Evolutionary conservation across 2,113 vertebrate species (phyloP).

Genomic region (Scytalopus superciliaris): DNA sequence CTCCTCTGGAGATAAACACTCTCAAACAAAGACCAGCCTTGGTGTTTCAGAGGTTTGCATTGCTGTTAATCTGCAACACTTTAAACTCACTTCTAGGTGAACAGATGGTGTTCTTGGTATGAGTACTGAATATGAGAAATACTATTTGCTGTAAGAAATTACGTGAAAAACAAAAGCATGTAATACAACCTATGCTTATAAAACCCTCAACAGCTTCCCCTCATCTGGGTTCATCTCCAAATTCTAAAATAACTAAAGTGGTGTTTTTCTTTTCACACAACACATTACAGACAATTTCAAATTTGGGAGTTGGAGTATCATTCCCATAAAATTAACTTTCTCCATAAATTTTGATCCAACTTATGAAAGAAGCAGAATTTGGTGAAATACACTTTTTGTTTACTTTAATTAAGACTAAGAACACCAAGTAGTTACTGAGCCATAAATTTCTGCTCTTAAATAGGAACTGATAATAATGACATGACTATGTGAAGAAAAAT

Average conservation of each 20-base stretch:
- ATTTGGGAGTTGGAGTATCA: not conserved
- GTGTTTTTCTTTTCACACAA: not conserved
- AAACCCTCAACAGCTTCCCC: not conserved
- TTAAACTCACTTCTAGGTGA: not conserved
- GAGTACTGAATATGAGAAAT: not conserved
- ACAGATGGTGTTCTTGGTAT: not conserved
- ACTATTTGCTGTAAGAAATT: not conserved
- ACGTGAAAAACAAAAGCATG: not conserved
- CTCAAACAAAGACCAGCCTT: not conserved
- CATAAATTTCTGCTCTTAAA: not conserved
- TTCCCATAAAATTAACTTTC: not conserved
- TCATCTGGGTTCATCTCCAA: not conserved
- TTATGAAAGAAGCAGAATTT: not conserved
- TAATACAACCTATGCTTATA: not conserved
- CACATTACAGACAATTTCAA: not conserved
- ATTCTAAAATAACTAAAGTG: not conserved
- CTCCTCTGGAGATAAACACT: rapidly evolving
- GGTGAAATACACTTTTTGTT: not conserved
- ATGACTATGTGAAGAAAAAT: not conserved
- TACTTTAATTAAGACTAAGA: not conserved
- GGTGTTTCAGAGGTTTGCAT: not conserved
- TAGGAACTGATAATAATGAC: not conserved
- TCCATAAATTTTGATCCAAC: not conserved
- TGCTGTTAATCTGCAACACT: not conserved
- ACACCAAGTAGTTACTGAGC: not conserved